These are phyloP conservation scores for Oophaga pumilio DNA, from an alignment of 2,113 vertebrate species.

Conservation along the genomic window DNA sequence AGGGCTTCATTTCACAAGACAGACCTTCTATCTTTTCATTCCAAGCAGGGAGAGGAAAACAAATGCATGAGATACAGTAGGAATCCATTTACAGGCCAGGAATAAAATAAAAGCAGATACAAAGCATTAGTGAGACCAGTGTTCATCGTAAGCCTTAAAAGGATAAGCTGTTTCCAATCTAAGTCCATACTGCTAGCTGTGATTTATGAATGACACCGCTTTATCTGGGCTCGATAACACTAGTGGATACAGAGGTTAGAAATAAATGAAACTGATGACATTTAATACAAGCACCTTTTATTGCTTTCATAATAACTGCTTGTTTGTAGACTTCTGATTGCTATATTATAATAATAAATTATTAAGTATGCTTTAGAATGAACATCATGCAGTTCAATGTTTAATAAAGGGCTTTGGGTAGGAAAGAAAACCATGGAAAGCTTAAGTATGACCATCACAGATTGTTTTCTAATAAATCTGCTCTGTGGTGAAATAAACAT, in stretches of 20 bases:
- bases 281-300: conserved; percentile 69
- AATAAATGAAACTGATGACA: conserved; percentile 76
- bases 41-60: not conserved
- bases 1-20: conserved; percentile 11
- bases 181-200: conserved; percentile 70
- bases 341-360: not conserved
- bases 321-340: not conserved
- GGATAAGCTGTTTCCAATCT: conserved; percentile 72
- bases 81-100: not conserved
- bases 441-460: too few relatives aligned
- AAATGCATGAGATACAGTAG: conserved; percentile 2
- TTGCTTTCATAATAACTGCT: conserved; percentile 52
- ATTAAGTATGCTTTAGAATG: not conserved
- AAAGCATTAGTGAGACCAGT: conserved; percentile 69
- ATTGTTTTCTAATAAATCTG: too few relatives aligned
- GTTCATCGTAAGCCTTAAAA: conserved; percentile 70
- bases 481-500: too few relatives aligned
- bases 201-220: conserved; percentile 70
- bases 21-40: not conserved
- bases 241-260: conserved; percentile 75
- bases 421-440: too few relatives aligned
- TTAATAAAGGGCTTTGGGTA: not conserved
- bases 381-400: not conserved
- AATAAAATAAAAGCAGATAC: conserved; percentile 65
- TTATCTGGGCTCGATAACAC: conserved; percentile 75